Evolutionary conservation across 2,888 invertebrate species (phyloP), one percentile per base, ranked within the genome.

Genomic region (Callimorpha dominula): DNA sequence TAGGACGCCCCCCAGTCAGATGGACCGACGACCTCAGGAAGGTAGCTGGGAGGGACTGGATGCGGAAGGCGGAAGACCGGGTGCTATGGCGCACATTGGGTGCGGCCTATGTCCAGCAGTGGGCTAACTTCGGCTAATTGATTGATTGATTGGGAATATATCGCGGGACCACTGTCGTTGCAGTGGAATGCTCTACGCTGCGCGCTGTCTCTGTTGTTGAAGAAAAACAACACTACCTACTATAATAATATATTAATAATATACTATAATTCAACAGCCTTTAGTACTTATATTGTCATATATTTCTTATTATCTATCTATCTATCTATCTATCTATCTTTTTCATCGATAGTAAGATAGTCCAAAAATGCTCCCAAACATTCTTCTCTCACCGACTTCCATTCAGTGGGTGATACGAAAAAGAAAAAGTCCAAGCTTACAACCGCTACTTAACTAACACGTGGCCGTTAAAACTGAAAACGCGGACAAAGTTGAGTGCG

Each of bases 401-500:
- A 84, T 84, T 84, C 81, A 84, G 15, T 4, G 14, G 62, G 80
- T 81, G 50, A 62, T 68, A 70, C 43, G 73, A 82, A 83, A 82
- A 81, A 73, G 77, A 78, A 71, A 63, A 71, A 73, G 68, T 73
- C 64, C 71, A 70, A 75, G 74, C 83, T 73, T 66, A 72, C 71
- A 69, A 63, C 78, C 65, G 78, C 84, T 77, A 84, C 81, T 81
- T 85, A 86, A 88, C 87, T 86, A 85, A 83, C 83, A 81, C 84
- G 80, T 84, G 78, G 75, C 70, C 73, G 74, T 80, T 75, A 75
- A 77, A 82, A 71, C 78, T 82, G 84, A 88, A 89, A 91, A 90
- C 85, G 85, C 81, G 89, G 89, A 87, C 89, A 87, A 89, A 92
- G 91, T 90, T 89, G 90, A 92, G 94, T 93, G 93, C 88, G 93